phyloP scores from a whole-genome alignment of 2,113 vertebrate genomes.

The Boulengeromyrus knoepffleri region DNA sequence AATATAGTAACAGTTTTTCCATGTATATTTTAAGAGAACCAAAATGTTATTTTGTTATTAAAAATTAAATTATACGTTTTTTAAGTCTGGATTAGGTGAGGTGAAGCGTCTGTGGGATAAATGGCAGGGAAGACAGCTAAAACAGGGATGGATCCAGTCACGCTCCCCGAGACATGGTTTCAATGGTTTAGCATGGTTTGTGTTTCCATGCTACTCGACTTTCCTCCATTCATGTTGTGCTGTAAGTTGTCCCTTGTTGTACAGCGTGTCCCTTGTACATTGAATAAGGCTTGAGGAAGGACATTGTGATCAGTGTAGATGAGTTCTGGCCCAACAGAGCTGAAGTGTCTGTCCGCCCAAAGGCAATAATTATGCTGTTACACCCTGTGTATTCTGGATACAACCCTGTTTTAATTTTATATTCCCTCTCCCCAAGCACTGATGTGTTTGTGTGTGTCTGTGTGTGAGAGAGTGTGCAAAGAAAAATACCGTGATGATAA shows the following conservation, averaged over 20 bases:
- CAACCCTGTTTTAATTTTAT: constrained; percentile 8
- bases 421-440: neutral
- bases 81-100: constrained; percentile 50
- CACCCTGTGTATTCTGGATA: neutral
- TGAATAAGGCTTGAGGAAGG: neutral
- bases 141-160: constrained; percentile 26
- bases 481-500: neutral
- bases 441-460: neutral
- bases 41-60: constrained; percentile 67
- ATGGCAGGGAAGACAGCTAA: constrained; percentile 3
- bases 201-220: neutral
- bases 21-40: constrained; percentile 71
- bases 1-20: constrained; percentile 42
- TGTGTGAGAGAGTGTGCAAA: neutral
- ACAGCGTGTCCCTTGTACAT: neutral
- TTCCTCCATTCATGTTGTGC: neutral
- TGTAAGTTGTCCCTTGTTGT: neutral
- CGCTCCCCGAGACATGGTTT: neutral
- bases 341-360: neutral
- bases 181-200: neutral
- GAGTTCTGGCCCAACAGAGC: neutral
- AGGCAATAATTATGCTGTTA: constrained; percentile 3
- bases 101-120: constrained; percentile 27
- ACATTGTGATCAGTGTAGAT: neutral
- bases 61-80: constrained; percentile 54